Conservation (phyloP, 2,888 invertebrate genomes). For the Cephus spinipes region DNA sequence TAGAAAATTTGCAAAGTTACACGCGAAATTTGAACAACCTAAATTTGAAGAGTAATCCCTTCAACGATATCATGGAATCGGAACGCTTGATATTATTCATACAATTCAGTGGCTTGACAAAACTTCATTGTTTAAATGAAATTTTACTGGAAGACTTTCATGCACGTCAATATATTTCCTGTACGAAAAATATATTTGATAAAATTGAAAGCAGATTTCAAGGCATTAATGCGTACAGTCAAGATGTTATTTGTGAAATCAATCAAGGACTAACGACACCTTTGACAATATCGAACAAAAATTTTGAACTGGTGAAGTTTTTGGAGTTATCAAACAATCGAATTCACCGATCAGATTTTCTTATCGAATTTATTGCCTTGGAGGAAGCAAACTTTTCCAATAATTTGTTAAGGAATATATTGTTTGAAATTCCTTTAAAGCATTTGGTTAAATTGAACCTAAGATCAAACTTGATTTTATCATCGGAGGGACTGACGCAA, state of each 20-base stretch:
- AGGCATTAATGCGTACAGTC: background rate
- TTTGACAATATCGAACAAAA: background rate
- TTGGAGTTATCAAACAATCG: background rate
- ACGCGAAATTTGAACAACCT: slow-evolving; percentile 26
- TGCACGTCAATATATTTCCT: background rate
- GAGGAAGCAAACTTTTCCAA: background rate
- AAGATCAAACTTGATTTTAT: slow-evolving; percentile 30
- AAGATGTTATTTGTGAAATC: background rate
- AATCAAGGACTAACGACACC: background rate
- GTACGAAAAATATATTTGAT: background rate
- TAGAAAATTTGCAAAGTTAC: slow-evolving; percentile 22
- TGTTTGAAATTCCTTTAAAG: slow-evolving; percentile 20
- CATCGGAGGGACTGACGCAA: slow-evolving; percentile 23
- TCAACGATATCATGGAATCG: slow-evolving; percentile 26
- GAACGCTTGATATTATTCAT: background rate
- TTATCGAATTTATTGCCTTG: background rate
- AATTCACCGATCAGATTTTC: background rate
- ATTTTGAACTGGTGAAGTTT: background rate
- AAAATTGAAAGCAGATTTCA: background rate
- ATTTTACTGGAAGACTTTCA: background rate
- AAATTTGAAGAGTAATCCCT: slow-evolving; percentile 33
- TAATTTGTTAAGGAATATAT: background rate
- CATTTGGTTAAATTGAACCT: slow-evolving; percentile 32
- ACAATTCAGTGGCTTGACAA: background rate
- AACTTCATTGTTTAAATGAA: background rate